Percentiles rank a stretch among this genome's conserved stretches.
These are phyloP conservation scores for Cepphus grylle DNA, from an alignment of 2,113 vertebrate genomes.

Conservation along the genomic window DNA sequence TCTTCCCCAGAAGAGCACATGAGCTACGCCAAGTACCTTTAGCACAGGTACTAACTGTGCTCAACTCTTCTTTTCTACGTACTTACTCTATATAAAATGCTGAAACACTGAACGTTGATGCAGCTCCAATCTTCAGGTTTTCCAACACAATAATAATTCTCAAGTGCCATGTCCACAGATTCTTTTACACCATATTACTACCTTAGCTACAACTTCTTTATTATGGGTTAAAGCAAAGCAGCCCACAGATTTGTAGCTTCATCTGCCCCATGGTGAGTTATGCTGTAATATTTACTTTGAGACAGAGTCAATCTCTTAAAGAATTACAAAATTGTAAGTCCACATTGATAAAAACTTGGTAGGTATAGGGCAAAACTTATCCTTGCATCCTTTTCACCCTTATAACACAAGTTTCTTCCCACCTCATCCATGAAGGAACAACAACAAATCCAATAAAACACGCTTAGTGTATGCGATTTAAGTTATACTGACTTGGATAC, in stretches of 20 bases:
- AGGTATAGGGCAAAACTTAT: not conserved
- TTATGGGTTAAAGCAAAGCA: not conserved
- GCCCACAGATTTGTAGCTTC: not conserved
- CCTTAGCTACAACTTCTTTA: not conserved
- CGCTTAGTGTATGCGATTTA: not conserved
- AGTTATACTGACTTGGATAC: constrained; percentile 77
- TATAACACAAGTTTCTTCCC: not conserved
- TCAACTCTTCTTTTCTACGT: not conserved
- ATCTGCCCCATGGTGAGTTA: not conserved
- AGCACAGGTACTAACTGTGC: not conserved
- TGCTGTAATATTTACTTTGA: not conserved
- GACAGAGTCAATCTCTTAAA: not conserved
- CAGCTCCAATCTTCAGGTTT: not conserved
- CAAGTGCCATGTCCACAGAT: not conserved
- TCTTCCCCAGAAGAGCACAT: not conserved
- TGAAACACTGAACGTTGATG: not conserved
- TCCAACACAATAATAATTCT: not conserved
- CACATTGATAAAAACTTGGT: not conserved
- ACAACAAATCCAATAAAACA: not conserved
- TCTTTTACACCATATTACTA: not conserved
- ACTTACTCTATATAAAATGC: not conserved
- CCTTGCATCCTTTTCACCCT: not conserved
- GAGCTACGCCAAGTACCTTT: not conserved
- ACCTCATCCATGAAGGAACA: not conserved
- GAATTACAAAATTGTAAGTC: not conserved